Base-by-base conservation (phyloP, 1,140 invertebrate species). In the Potamilus streckersoni region DNA sequence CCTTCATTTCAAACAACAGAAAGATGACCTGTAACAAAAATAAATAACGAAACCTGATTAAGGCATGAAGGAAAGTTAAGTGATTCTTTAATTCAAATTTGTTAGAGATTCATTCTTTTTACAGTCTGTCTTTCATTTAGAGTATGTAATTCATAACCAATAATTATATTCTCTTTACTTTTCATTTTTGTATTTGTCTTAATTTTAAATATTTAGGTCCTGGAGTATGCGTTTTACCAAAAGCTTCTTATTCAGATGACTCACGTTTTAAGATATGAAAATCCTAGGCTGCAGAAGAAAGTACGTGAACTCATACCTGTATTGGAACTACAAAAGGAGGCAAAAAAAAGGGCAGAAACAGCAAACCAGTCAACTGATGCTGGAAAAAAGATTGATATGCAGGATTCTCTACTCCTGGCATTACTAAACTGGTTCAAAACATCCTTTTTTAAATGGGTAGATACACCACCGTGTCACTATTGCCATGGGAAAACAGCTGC, bases 391-490 rank as follows among this genome's bases (percentile, higher is more conserved):
- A 55, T 76, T 79, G 83, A 83, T 72, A n/a, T 93, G 67, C 92
- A 94, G 77, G 95, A 97, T 89, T 92, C 94, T 16, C 84, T 97
- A 1, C 85, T 99, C 0, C 84, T 94, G 13, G 95, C 96, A 88
- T 86, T 99, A 55, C 81, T 97, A 16, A 89, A 91, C 27, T 99
- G 97, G 97, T 99, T 98, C 85, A 98, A 98, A 89, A 91, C 92
- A 66, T 92, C 94, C 65, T 99, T 98, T 91, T 99, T 99, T 86
- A 89, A 90, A 61, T 99, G 97, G 97, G 92, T 98, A 6, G 93
- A 98, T 89, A 92, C 90, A 79, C 94, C 95, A 0, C 85, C 89
- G 0, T 99, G 97, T 87, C 86, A 91, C 15, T 82, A 82, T 2
- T 98, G 97, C 87, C 89, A 93, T 31, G 93, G 93, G 84, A 91